These are phyloP conservation scores for Gonioctena quinquepunctata DNA, from an alignment of 1,140 invertebrate genomes.

Conservation along the genomic window DNA sequence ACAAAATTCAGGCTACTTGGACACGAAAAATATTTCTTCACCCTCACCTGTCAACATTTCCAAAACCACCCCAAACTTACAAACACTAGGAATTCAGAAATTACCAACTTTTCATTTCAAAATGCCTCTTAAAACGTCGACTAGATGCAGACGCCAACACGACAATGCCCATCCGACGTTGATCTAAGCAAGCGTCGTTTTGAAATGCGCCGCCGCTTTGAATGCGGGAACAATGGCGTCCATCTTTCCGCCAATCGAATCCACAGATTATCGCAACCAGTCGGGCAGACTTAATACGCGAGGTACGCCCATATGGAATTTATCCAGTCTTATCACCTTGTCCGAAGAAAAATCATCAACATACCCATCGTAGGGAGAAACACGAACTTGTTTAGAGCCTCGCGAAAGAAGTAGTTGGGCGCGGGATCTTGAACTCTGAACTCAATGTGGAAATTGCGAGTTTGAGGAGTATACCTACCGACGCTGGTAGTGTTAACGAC, in stretches of 20 bases:
- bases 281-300: constrained; percentile 39
- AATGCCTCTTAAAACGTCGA: constrained; percentile 14
- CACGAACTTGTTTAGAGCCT: constrained; percentile 12
- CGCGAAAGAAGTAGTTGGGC: too few relatives aligned
- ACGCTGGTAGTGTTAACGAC: too few relatives aligned
- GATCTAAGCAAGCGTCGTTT: constrained; percentile 40
- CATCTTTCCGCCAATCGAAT: constrained; percentile 44
- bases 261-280: constrained; percentile 40
- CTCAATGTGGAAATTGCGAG: too few relatives aligned
- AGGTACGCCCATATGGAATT: constrained; percentile 30
- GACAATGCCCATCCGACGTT: constrained; percentile 40
- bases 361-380: not conserved
- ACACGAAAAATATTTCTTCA: not conserved
- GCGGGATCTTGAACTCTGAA: too few relatives aligned
- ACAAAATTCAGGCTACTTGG: too few relatives aligned
- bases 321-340: constrained; percentile 13
- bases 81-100: not conserved
- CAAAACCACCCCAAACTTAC: not conserved
- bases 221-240: constrained; percentile 52
- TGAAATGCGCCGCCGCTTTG: constrained; percentile 47
- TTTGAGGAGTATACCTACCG: too few relatives aligned
- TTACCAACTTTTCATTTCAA: not conserved
- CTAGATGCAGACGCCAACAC: constrained; percentile 40
- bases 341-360: constrained; percentile 6
- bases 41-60: not conserved